Conservation (phyloP, 2,888 invertebrate genomes). For the Drosophila meridiana region DNA sequence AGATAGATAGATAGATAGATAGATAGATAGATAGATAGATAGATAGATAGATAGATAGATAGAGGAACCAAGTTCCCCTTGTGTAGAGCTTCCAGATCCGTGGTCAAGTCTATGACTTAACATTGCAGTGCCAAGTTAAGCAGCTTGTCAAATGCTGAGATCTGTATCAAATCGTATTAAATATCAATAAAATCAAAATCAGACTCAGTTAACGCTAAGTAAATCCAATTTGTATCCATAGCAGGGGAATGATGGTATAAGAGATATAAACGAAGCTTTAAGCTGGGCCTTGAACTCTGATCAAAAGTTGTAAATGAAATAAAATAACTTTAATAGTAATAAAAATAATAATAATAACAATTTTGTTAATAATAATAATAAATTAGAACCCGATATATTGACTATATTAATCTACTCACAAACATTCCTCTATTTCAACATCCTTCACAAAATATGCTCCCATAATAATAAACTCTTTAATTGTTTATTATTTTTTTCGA, state of each 20-base stretch:
- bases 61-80: neutral
- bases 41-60: no score
- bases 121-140: neutral
- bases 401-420: neutral
- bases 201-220: slow-evolving; percentile 9
- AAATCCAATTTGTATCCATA: slow-evolving; percentile 2
- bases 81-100: neutral
- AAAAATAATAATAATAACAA: no score
- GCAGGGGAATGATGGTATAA: neutral
- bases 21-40: no score
- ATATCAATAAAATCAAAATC: slow-evolving; percentile 5
- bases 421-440: neutral
- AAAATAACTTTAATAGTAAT: no score
- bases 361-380: no score
- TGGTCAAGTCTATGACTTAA: neutral
- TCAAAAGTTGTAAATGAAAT: neutral
- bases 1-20: no score
- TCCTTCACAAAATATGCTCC: neutral
- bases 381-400: neutral
- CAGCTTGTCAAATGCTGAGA: slow-evolving; percentile 1
- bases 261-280: neutral
- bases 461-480: slow-evolving; percentile 1
- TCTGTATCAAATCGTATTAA: slow-evolving; percentile 5
- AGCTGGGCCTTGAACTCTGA: neutral
- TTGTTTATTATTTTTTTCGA: slow-evolving; percentile 20